Evolutionary conservation across 2,888 invertebrate genomes (phyloP), one percentile per base, ranked within the genome.

Genomic region (Hirtodrosophila duncani): DNA sequence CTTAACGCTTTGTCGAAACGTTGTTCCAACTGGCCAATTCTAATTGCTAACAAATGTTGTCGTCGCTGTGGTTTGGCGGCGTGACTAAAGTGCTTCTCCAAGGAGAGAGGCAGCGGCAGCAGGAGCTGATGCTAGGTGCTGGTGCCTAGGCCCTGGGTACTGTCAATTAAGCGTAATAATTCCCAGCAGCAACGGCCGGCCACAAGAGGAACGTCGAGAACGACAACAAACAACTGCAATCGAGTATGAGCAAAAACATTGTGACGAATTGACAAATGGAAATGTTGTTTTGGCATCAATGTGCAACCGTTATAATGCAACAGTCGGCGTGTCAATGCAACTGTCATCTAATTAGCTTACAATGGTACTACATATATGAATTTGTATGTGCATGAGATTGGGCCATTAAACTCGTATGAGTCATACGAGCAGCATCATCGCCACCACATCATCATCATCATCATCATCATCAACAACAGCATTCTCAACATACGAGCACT

Each of bases 1-100:
- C 81, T 81, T 78, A 53, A 57, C 65, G 81, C 74, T 80, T 67
- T 81, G 74, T 77, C 66, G 74, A 72, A 65, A 68, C 74, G 52
- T 64, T 49, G 48, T 33, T 18, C 34, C 67, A 55, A 67, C 56
- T 68, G 72, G 64, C 49, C 53, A 63, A 60, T 77, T 78, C 63
- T 78, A 78, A 72, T 81, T 68, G 69, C 74, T 57, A 63, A 72
- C 81, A 81, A 72, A 78, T 78, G 52, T 56, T 55, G 55, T 34
- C 48, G 29, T 49, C 20, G 50, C 39, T 33, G 14, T 3, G 46
- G 44, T 23, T 21, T 31, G 31, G 39, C 63, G 49, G 48, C 74
- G 66, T 74, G 69, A 70, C 66, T 53, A 46, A 62, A 57, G n/a
- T n/a, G n/a, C n/a, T n/a, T n/a, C n/a, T n/a, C n/a, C n/a, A 53